Conservation (phyloP, 2,113 vertebrate species). For the Alethe castanea region DNA sequence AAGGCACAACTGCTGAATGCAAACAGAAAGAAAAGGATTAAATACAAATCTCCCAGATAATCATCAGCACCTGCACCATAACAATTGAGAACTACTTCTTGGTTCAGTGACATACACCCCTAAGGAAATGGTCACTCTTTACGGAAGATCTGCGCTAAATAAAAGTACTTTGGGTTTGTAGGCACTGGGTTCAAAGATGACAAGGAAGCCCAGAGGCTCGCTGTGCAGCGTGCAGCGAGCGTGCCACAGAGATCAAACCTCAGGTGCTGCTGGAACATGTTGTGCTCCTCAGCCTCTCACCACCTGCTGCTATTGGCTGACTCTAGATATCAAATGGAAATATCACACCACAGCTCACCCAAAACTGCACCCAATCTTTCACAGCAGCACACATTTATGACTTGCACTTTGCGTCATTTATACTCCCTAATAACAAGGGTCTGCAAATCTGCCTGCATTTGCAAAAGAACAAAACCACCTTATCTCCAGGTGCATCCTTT, state of each 20-base stretch:
- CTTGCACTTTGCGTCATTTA: constrained; percentile 41
- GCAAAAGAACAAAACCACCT: background rate
- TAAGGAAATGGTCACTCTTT: background rate
- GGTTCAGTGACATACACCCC: background rate
- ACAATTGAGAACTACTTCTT: background rate
- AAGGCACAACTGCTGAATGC: background rate
- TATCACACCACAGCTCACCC: constrained; percentile 56
- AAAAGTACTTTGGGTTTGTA: background rate
- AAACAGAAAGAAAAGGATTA: background rate
- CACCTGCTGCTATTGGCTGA: constrained; percentile 54
- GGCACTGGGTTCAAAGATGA: background rate
- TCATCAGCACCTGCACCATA: background rate
- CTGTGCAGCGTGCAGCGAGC: background rate
- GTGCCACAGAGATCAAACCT: constrained; percentile 42
- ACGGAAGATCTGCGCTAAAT: background rate
- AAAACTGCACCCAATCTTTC: constrained; percentile 45
- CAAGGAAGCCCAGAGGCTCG: background rate
- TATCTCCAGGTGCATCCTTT: background rate
- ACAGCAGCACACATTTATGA: constrained; percentile 9
- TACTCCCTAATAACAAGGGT: background rate
- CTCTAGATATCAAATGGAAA: constrained; percentile 62
- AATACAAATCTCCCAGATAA: background rate
- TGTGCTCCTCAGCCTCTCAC: constrained; percentile 26
- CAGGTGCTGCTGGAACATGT: constrained; percentile 55
- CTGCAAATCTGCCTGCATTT: constrained; percentile 31